A percentile compares a stretch with the other conserved stretches of the same genome.
phyloP scores from a whole-genome alignment of 1,140 invertebrate genomes.

The Reticulitermes speratus region DNA sequence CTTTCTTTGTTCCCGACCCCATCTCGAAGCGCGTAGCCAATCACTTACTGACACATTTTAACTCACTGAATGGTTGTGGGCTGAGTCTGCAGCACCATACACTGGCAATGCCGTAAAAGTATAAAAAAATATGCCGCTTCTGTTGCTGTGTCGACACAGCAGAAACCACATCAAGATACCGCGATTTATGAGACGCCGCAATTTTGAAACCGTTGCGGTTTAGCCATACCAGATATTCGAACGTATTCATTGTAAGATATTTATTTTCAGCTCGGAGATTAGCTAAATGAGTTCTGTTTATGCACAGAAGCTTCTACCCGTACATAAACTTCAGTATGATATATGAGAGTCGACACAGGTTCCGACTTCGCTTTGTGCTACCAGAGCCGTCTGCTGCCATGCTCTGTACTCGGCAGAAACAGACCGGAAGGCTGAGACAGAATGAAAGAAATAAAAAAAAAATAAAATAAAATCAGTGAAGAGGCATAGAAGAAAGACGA shows the following conservation, averaged over 20 bases:
- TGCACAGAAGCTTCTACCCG: background rate
- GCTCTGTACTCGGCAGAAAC: background rate
- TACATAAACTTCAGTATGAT: constrained; percentile 6
- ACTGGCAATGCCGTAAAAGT: no score
- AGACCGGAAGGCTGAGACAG: background rate
- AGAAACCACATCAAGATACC: background rate
- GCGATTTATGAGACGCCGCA: background rate
- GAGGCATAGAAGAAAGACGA: background rate
- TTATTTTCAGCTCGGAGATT: background rate
- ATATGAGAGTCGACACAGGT: background rate
- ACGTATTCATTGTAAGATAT: background rate
- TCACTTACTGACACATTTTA: no score
- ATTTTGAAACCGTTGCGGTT: background rate
- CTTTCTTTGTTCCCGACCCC: no score
- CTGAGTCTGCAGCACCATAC: no score
- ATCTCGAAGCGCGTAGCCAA: no score
- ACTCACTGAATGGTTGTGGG: no score
- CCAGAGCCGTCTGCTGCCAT: background rate
- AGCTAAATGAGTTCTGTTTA: constrained; percentile 19
- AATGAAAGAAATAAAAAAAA: background rate
- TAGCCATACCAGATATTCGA: background rate
- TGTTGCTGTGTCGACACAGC: no score
- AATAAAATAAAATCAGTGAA: background rate
- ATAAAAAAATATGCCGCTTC: no score
- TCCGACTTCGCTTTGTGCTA: background rate